Percentiles rank a stretch among this genome's conserved stretches.
Evolutionary conservation across 2,888 invertebrate genomes (phyloP).

Genomic region (Tenthredo distinguenda): DNA sequence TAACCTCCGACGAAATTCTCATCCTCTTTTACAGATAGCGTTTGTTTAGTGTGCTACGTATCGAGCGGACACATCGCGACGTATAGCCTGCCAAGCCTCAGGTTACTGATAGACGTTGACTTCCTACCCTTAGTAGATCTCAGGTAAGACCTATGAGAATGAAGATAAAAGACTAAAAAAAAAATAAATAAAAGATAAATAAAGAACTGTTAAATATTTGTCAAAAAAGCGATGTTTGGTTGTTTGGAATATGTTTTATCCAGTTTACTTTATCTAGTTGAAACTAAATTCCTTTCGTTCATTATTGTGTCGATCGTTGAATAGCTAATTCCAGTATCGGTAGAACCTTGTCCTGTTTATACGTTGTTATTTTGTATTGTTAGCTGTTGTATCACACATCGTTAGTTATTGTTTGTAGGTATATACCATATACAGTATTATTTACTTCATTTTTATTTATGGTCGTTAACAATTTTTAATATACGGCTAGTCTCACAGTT

Average conservation of each 20-base stretch:
- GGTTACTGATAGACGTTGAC: constrained; percentile 94
- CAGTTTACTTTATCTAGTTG: constrained; percentile 13
- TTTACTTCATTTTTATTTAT: not conserved
- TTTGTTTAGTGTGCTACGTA: constrained; percentile 95
- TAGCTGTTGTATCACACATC: constrained; percentile 33
- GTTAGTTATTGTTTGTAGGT: constrained; percentile 33
- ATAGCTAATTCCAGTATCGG: constrained; percentile 46
- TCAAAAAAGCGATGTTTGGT: constrained; percentile 58
- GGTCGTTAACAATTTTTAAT: constrained; percentile 9
- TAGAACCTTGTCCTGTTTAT: constrained; percentile 50
- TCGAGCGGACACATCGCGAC: constrained; percentile 96
- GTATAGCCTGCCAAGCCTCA: constrained; percentile 97
- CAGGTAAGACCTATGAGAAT: constrained; percentile 83
- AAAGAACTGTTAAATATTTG: constrained; percentile 37
- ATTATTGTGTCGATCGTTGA: constrained; percentile 21
- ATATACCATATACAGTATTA: constrained; percentile 17
- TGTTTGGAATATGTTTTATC: constrained; percentile 63
- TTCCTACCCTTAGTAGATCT: constrained; percentile 96
- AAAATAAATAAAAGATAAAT: constrained; percentile 18
- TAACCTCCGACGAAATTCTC: constrained; percentile 65
- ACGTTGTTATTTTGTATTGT: constrained; percentile 47
- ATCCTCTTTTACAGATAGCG: constrained; percentile 88
- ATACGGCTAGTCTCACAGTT: constrained; percentile 42
- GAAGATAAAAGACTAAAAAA: constrained; percentile 50
- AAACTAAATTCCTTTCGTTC: not conserved